phyloP scores from a whole-genome alignment of 1,140 invertebrate species.

The Brachionus angularis region DNA sequence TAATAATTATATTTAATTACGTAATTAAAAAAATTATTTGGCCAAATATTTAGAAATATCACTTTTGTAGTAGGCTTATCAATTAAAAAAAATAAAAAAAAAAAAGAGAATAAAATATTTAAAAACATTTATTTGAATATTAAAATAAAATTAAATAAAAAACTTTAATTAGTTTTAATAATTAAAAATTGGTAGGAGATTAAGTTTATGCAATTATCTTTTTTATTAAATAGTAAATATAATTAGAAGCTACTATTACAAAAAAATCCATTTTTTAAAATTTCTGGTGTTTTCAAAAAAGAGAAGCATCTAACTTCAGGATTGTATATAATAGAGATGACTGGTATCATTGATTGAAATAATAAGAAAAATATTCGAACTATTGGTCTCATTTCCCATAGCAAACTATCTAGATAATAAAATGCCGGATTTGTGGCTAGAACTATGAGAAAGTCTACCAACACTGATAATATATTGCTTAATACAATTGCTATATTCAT shows the following conservation, averaged over 20 bases:
- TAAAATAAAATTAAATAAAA: too few relatives aligned
- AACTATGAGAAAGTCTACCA: conserved; percentile 24
- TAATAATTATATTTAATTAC: too few relatives aligned
- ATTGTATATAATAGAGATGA: conserved; percentile 7
- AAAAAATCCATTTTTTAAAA: conserved; percentile 18
- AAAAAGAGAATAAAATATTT: too few relatives aligned
- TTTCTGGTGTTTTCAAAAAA: conserved; percentile 26
- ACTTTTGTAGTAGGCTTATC: too few relatives aligned
- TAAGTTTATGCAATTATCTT: too few relatives aligned
- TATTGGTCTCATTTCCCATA: conserved; percentile 29
- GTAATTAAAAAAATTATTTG: too few relatives aligned
- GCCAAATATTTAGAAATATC: too few relatives aligned
- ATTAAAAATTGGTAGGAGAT: too few relatives aligned
- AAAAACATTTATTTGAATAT: too few relatives aligned
- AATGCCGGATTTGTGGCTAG: conserved; percentile 20
- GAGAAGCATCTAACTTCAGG: conserved; percentile 6
- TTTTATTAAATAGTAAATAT: too few relatives aligned
- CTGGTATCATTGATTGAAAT: conserved; percentile 33
- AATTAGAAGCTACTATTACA: conserved; percentile 26
- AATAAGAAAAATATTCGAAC: conserved; percentile 3
- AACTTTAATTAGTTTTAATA: too few relatives aligned
- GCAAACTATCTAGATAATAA: conserved; percentile 6
- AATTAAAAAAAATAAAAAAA: too few relatives aligned
- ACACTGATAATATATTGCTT: conserved; percentile 21
- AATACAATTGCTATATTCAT: conserved; percentile 20